Evolutionary conservation across 2,113 vertebrate species (phyloP).

Genomic region (Rutilus rutilus): DNA sequence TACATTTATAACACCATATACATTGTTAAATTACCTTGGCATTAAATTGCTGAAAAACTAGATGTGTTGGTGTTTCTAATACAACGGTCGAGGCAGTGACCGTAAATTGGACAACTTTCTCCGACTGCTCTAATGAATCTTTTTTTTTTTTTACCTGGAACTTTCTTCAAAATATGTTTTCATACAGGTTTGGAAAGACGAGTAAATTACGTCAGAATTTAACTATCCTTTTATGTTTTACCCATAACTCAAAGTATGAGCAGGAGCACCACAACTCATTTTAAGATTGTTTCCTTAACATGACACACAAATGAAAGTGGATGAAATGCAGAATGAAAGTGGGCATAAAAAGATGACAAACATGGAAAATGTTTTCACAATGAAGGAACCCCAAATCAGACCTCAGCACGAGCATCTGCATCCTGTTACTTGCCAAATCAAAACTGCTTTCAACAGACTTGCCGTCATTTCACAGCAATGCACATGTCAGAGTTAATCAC

Average conservation of each 20-base stretch:
- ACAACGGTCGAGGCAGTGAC: too few relatives aligned
- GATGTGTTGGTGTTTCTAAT: too few relatives aligned
- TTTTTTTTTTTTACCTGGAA: too few relatives aligned
- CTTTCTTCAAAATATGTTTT: too few relatives aligned
- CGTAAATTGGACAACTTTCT: too few relatives aligned
- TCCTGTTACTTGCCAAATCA: slow-evolving; percentile 16
- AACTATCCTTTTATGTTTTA: neutral
- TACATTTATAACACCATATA: neutral
- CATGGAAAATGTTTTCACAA: neutral
- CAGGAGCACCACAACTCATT: too few relatives aligned
- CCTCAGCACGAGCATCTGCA: slow-evolving; percentile 1
- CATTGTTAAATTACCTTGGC: neutral
- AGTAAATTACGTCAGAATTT: too few relatives aligned
- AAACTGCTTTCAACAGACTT: slow-evolving; percentile 4
- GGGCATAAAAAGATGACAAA: neutral
- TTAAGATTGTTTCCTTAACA: too few relatives aligned
- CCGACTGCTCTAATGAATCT: too few relatives aligned
- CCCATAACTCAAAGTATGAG: neutral
- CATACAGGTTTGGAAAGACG: too few relatives aligned
- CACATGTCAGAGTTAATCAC: slow-evolving; percentile 18
- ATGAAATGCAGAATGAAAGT: neutral
- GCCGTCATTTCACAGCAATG: slow-evolving; percentile 9
- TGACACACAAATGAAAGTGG: too few relatives aligned
- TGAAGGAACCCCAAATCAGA: neutral
- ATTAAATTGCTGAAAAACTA: too few relatives aligned